Percentiles rank a stretch among this genome's conserved stretches.
Conservation (phyloP, 2,113 vertebrate species). For the Genyomyrus donnyi region DNA sequence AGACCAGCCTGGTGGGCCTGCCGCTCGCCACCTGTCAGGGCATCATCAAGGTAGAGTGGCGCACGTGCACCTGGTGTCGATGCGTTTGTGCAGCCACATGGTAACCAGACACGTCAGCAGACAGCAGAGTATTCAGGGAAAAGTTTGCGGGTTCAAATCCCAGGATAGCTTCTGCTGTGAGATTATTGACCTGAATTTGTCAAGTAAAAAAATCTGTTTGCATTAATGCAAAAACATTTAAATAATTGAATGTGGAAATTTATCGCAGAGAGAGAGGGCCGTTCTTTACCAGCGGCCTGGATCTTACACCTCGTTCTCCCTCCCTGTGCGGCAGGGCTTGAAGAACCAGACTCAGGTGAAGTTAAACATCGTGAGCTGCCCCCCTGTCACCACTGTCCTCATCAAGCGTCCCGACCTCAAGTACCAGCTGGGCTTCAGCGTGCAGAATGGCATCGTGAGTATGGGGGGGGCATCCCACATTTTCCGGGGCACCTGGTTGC, state of each 20-base stretch:
- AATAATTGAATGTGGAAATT: neutral
- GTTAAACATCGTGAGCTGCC: constrained; percentile 96
- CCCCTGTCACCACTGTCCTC: constrained; percentile 93
- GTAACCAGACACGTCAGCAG: neutral
- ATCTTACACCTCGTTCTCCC: neutral
- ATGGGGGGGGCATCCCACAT: neutral
- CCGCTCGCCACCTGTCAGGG: constrained; percentile 92
- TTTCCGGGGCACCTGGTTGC: neutral
- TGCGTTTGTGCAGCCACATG: neutral
- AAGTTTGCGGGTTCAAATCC: neutral
- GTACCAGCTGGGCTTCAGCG: constrained; percentile 97
- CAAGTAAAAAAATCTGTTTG: neutral
- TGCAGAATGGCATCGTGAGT: constrained; percentile 98
- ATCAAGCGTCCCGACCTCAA: constrained; percentile 97
- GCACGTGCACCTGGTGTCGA: neutral
- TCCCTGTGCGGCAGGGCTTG: constrained; percentile 68
- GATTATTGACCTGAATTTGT: neutral
- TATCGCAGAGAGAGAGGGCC: neutral
- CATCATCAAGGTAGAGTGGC: constrained; percentile 82
- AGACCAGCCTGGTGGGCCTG: constrained; percentile 92
- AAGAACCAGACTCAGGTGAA: constrained; percentile 96
- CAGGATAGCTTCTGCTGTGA: neutral
- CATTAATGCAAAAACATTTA: neutral
- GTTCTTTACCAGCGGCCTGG: neutral
- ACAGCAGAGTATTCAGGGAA: neutral